Evolutionary conservation across 2,888 invertebrate species (phyloP).

Genomic region (Sinelater perroti): DNA sequence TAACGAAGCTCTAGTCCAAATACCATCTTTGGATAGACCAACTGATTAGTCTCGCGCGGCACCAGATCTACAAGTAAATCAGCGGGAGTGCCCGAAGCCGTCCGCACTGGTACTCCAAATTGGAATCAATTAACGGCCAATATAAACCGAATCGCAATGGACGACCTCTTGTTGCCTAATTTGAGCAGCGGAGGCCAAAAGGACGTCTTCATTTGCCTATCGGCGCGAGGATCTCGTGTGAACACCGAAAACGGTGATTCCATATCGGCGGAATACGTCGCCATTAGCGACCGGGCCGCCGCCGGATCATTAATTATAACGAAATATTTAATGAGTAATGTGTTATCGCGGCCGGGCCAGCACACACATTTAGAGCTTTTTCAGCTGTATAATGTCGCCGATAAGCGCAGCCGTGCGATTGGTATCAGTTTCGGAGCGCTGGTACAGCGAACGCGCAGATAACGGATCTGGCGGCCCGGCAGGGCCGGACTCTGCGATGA

Average conservation of each 20-base stretch:
- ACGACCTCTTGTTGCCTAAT: too few species aligned
- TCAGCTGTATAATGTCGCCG: constrained; percentile 40
- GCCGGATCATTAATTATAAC: constrained; percentile 46
- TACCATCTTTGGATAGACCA: too few species aligned
- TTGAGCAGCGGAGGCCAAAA: neutral
- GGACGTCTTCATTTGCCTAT: constrained; percentile 32
- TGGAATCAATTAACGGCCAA: too few species aligned
- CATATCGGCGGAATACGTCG: constrained; percentile 40
- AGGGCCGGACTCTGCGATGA: constrained; percentile 30
- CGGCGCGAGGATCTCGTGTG: constrained; percentile 29
- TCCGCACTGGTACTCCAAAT: too few species aligned
- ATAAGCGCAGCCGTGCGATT: constrained; percentile 40
- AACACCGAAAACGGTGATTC: constrained; percentile 32
- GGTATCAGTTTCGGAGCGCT: constrained; percentile 36
- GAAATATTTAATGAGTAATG: constrained; percentile 49
- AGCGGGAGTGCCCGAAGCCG: too few species aligned
- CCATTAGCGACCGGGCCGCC: constrained; percentile 37
- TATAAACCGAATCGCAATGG: too few species aligned
- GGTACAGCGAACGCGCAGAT: constrained; percentile 32
- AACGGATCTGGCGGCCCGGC: constrained; percentile 33
- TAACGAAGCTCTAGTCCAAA: too few species aligned
- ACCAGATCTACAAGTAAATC: too few species aligned
- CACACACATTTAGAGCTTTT: constrained; percentile 44
- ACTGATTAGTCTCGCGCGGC: too few species aligned
- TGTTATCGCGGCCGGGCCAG: constrained; percentile 43